A percentile compares a stretch with the other conserved stretches of the same genome.
phyloP scores from a whole-genome alignment of 2,888 invertebrate species.

The Melanchra persicariae region DNA sequence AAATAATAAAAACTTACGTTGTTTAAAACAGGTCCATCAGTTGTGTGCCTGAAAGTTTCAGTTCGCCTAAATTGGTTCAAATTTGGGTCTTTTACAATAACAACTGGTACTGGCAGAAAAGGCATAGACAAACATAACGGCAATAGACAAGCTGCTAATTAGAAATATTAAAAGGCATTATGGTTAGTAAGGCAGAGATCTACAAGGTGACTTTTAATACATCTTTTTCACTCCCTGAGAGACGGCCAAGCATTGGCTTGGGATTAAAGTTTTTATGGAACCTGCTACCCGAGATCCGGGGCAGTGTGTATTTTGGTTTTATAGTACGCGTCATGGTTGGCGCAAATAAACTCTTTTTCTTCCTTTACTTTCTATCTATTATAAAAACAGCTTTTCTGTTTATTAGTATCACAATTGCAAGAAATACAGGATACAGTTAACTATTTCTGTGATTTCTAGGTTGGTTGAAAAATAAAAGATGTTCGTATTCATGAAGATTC shows the following conservation, averaged over 20 bases:
- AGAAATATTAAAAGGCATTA: background rate
- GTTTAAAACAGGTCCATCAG: background rate
- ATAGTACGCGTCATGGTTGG: too few species aligned
- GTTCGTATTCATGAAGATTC: background rate
- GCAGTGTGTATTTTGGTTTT: too few species aligned
- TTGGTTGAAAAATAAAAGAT: background rate
- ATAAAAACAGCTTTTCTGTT: too few species aligned
- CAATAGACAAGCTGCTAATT: constrained; percentile 75
- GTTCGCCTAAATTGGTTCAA: background rate
- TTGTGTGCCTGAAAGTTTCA: background rate
- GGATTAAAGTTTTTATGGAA: background rate
- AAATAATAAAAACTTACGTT: constrained; percentile 30
- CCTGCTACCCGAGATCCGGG: too few species aligned
- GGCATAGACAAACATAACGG: constrained; percentile 76
- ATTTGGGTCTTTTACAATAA: constrained; percentile 64
- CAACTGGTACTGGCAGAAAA: constrained; percentile 73
- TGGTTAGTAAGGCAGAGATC: background rate
- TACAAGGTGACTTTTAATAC: background rate
- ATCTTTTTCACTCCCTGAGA: too few species aligned
- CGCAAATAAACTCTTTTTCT: too few species aligned
- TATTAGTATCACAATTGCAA: too few species aligned
- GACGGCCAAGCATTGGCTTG: too few species aligned
- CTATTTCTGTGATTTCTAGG: background rate
- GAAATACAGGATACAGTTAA: background rate
- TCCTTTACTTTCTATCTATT: too few species aligned